Evolutionary conservation across 2,888 invertebrate species (phyloP).

Genomic region (Leucoptera coffeella): DNA sequence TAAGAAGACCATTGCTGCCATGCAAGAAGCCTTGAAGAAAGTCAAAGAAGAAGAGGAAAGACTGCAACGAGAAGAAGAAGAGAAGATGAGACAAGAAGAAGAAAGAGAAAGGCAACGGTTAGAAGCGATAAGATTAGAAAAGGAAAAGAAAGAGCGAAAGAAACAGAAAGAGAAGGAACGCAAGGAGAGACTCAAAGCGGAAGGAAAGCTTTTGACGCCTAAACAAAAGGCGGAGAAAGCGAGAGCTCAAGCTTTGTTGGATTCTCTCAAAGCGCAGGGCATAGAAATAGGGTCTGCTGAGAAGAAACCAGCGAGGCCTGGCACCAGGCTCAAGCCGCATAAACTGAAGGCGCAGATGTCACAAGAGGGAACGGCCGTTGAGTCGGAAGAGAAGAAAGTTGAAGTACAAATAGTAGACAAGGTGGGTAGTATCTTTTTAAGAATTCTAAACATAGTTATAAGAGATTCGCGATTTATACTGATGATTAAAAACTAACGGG

Average conservation of each 20-base stretch:
- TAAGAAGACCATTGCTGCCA: conserved; percentile 80
- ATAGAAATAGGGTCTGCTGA: conserved; percentile 71
- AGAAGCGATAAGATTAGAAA: conserved; percentile 73
- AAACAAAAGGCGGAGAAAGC: conserved; percentile 91
- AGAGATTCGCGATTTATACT: too few species aligned
- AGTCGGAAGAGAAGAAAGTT: conserved; percentile 49
- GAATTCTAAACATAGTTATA: too few species aligned
- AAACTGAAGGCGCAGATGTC: conserved; percentile 63
- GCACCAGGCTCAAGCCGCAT: conserved; percentile 68
- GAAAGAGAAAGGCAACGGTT: conserved; percentile 66
- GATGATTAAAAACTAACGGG: too few species aligned
- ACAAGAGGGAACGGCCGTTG: conserved; percentile 39
- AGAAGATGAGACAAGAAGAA: conserved; percentile 66
- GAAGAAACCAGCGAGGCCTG: conserved; percentile 56
- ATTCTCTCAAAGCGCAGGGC: conserved; percentile 85
- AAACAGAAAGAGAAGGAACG: conserved; percentile 91
- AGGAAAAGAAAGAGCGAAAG: conserved; percentile 81
- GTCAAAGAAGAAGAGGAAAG: conserved; percentile 86
- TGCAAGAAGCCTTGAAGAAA: conserved; percentile 88
- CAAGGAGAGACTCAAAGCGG: conserved; percentile 89
- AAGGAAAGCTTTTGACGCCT: conserved; percentile 88
- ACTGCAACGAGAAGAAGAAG: conserved; percentile 68
- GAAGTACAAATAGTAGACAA: conserved; percentile 47
- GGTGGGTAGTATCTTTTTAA: too few species aligned
- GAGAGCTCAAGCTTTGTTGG: conserved; percentile 82